Percentiles rank a stretch among this genome's conserved stretches.
Conservation (phyloP, 1,140 invertebrate species). For the Orius insidiosus region DNA sequence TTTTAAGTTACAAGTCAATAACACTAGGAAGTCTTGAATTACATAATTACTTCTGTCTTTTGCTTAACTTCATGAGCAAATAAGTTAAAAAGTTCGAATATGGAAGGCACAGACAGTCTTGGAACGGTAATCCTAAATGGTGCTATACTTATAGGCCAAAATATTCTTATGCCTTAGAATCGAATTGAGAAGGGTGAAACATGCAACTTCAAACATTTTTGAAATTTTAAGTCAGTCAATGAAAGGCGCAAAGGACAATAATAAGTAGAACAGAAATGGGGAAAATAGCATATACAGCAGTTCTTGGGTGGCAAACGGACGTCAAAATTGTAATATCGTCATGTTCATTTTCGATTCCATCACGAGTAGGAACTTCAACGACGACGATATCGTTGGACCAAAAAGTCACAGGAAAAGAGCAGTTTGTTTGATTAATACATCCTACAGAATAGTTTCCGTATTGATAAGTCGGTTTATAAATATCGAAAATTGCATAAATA, state of each 20-base stretch:
- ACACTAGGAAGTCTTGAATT: no score
- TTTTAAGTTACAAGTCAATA: no score
- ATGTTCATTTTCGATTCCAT: conserved; percentile 54
- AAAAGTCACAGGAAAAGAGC: conserved; percentile 47
- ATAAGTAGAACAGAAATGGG: conserved; percentile 53
- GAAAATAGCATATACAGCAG: conserved; percentile 58
- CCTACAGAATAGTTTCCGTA: conserved; percentile 51
- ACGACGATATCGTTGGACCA: conserved; percentile 53
- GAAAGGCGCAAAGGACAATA: conserved; percentile 58
- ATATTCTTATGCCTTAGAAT: no score
- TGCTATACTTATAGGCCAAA: no score
- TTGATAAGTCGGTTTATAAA: conserved; percentile 62
- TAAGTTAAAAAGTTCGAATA: no score
- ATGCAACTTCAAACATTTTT: no score
- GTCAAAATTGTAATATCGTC: conserved; percentile 48
- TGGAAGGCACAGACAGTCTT: no score
- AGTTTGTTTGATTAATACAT: conserved; percentile 58
- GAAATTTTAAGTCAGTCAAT: conserved; percentile 28
- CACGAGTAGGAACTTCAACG: conserved; percentile 59
- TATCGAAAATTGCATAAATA: conserved; percentile 65
- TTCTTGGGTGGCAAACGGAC: conserved; percentile 56
- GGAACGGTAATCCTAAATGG: no score
- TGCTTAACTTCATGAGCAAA: no score
- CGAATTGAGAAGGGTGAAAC: no score
- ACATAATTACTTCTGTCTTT: no score